These are phyloP conservation scores for Cranoglanis bouderius DNA, from an alignment of 2,113 vertebrate species.

Conservation along the genomic window DNA sequence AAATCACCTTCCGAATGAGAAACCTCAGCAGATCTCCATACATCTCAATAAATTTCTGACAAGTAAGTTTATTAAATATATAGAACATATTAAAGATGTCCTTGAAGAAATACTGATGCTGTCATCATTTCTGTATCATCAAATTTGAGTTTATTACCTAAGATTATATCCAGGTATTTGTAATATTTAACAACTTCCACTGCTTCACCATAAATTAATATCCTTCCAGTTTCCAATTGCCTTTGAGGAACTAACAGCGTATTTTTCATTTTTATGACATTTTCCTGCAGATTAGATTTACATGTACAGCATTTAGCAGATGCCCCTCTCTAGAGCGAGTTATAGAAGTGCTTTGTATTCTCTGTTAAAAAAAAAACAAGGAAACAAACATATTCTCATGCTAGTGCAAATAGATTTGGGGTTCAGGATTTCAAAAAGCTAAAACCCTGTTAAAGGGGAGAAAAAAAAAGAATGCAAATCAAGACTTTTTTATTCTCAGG, in stretches of 20 bases:
- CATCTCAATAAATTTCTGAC: not conserved
- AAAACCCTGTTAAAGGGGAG: not conserved
- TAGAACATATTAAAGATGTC: not conserved
- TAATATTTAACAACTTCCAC: not conserved
- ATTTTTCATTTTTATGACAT: slow-evolving; percentile 12
- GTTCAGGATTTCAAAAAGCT: not conserved
- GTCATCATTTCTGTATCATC: not conserved
- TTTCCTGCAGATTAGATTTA: slow-evolving; percentile 15
- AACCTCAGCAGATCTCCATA: not conserved
- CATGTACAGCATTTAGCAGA: not conserved
- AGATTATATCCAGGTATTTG: not conserved
- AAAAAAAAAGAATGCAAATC: not conserved
- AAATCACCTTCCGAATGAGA: not conserved
- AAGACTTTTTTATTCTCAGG: not conserved
- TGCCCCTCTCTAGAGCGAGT: not conserved
- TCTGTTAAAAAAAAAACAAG: not conserved
- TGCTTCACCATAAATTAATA: not conserved
- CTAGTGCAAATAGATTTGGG: not conserved
- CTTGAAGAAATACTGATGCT: not conserved
- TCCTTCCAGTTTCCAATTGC: not conserved
- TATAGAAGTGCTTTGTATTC: not conserved
- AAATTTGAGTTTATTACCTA: slow-evolving; percentile 10
- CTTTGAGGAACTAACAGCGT: not conserved
- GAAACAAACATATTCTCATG: not conserved
- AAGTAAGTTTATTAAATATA: slow-evolving; percentile 7